A percentile compares a stretch with the other conserved stretches of the same genome.
Evolutionary conservation across 1,140 invertebrate genomes (phyloP).

Genomic region (Nephotettix cincticeps): DNA sequence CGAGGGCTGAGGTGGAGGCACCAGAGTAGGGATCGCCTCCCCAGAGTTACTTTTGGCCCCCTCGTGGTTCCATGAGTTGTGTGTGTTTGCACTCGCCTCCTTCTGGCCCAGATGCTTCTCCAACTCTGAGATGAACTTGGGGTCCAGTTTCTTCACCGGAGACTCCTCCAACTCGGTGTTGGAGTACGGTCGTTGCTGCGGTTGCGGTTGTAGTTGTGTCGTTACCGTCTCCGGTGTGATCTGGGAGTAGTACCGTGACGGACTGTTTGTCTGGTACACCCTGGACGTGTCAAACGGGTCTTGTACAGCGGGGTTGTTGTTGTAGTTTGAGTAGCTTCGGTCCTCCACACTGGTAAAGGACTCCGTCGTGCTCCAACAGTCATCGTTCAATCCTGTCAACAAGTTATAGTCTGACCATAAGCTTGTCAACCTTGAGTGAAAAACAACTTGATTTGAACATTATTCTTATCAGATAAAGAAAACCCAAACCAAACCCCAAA

Average conservation of each 20-base stretch:
- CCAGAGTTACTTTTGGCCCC: constrained; percentile 41
- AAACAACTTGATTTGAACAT: too few species aligned
- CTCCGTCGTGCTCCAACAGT: constrained; percentile 18
- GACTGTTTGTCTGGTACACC: constrained; percentile 44
- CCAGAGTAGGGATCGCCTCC: constrained; percentile 47
- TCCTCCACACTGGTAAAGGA: background rate
- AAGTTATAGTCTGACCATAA: too few species aligned
- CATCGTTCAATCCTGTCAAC: constrained; percentile 36
- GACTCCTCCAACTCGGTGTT: constrained; percentile 16
- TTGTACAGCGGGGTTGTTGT: background rate
- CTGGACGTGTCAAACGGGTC: constrained; percentile 65
- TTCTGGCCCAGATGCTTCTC: constrained; percentile 59
- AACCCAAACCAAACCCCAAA: too few species aligned
- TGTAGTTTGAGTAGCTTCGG: constrained; percentile 19
- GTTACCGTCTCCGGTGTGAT: constrained; percentile 44
- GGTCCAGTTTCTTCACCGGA: constrained; percentile 50
- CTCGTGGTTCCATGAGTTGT: constrained; percentile 36
- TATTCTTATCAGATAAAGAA: too few species aligned
- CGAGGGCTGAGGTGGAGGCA: constrained; percentile 48
- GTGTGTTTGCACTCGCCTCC: constrained; percentile 54
- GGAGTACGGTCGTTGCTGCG: background rate
- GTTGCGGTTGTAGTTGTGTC: background rate
- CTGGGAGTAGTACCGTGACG: constrained; percentile 51
- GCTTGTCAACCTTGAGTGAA: too few species aligned
- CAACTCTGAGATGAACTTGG: constrained; percentile 58